Percentiles rank a stretch among this genome's conserved stretches.
These are phyloP conservation scores for Dicrostonyx torquatus DNA, from an alignment of 2,797 vertebrate species.

Conservation along the genomic window DNA sequence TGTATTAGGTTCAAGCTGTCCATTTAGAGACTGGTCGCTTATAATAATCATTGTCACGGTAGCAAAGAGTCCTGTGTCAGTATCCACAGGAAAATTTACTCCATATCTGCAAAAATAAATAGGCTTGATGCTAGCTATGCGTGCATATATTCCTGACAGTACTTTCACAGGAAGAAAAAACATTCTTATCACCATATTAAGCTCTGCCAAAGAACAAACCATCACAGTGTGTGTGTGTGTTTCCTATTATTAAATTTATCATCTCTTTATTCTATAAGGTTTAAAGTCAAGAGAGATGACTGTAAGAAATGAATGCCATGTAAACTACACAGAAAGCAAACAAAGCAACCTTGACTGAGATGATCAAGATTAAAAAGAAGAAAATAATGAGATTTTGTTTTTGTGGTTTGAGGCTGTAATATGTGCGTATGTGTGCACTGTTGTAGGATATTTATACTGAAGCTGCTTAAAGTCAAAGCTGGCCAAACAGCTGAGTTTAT, in stretches of 20 bases:
- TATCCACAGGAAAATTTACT: constrained; percentile 14
- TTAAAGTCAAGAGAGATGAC: constrained; percentile 48
- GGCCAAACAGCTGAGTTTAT: neutral
- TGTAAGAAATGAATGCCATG: constrained; percentile 40
- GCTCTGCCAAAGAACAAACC: neutral
- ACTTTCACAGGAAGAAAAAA: neutral
- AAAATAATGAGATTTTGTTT: constrained; percentile 17
- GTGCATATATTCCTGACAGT: neutral
- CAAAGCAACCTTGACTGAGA: neutral
- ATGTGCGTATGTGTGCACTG: neutral
- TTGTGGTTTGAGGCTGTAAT: neutral
- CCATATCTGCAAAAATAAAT: constrained; percentile 59
- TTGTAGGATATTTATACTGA: neutral
- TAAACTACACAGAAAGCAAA: constrained; percentile 16
- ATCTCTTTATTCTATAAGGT: constrained; percentile 46
- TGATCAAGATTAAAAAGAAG: constrained; percentile 37
- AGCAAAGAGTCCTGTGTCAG: constrained; percentile 24
- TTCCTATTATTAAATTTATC: neutral
- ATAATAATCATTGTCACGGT: constrained; percentile 57
- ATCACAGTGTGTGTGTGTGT: neutral
- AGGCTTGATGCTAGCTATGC: neutral
- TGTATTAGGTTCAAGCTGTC: constrained; percentile 65
- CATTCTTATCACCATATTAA: neutral
- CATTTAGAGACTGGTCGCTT: constrained; percentile 56
- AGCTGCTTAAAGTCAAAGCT: neutral